These are phyloP conservation scores for Sinhomidia bicolor DNA, from an alignment of 2,888 invertebrate genomes.

Conservation along the genomic window DNA sequence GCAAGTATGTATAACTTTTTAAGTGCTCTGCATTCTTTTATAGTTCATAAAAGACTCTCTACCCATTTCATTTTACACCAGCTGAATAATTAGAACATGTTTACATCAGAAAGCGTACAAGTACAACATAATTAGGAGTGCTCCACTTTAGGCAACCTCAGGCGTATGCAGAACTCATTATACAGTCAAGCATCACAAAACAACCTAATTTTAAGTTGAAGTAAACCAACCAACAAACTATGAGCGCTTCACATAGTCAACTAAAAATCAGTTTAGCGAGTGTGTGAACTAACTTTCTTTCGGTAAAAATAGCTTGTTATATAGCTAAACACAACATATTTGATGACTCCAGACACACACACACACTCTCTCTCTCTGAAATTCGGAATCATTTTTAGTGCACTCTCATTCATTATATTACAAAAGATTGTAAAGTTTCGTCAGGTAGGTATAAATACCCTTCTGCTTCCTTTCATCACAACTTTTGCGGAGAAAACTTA, in stretches of 20 bases:
- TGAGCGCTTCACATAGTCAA: background rate
- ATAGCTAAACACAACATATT: too few species aligned
- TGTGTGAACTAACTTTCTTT: background rate
- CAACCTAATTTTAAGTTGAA: background rate
- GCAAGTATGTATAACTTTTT: too few species aligned
- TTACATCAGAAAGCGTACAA: background rate
- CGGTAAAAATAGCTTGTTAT: background rate
- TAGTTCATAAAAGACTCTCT: too few species aligned
- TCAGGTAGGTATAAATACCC: background rate
- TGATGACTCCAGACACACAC: too few species aligned
- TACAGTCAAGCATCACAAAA: background rate
- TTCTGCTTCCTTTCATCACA: background rate
- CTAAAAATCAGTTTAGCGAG: background rate
- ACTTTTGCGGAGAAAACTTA: background rate
- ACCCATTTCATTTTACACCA: background rate
- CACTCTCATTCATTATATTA: too few species aligned
- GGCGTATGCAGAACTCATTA: background rate
- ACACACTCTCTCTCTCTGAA: too few species aligned
- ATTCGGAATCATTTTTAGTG: too few species aligned
- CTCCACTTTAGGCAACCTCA: background rate
- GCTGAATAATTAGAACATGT: background rate
- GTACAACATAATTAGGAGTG: slow-evolving; percentile 24
- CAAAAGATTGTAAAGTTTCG: background rate
- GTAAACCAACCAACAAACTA: background rate
- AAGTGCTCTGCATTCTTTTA: too few species aligned